Evolutionary conservation across 2,888 invertebrate genomes (phyloP).

Genomic region (Cephus spinipes): DNA sequence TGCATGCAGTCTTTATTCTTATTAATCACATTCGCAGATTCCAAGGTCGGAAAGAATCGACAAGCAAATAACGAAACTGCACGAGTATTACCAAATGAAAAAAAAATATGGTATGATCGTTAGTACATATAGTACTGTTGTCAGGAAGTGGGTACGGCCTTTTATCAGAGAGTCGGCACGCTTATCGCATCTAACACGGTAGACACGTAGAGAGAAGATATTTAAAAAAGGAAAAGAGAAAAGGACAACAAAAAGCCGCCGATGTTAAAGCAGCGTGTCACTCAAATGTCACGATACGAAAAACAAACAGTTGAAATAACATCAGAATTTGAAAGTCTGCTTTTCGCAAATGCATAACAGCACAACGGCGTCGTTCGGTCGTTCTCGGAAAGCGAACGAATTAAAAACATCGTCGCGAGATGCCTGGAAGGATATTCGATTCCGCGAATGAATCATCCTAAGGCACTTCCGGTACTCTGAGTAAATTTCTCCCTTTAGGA

Average conservation of each 20-base stretch:
- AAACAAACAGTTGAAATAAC: neutral
- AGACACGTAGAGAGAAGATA: neutral
- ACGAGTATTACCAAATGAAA: neutral
- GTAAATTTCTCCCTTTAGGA: neutral
- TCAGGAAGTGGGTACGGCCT: neutral
- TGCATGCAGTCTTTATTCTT: neutral
- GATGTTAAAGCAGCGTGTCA: neutral
- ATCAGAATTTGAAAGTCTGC: no score
- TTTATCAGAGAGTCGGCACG: neutral
- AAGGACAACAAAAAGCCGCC: neutral
- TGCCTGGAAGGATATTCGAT: neutral
- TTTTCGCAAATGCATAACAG: neutral
- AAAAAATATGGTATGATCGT: neutral
- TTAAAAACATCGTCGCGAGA: neutral
- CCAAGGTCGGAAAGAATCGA: neutral
- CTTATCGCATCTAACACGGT: neutral
- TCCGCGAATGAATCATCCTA: neutral
- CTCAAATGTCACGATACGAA: neutral
- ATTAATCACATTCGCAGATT: neutral
- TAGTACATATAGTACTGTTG: neutral
- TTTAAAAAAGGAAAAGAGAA: neutral
- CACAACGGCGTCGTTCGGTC: neutral
- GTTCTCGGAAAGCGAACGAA: neutral
- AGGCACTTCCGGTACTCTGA: neutral
- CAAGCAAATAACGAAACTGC: neutral